Evolutionary conservation across 2,888 invertebrate species (phyloP), one percentile per base, ranked within the genome.

Genomic region (Eupithecia abbreviata): DNA sequence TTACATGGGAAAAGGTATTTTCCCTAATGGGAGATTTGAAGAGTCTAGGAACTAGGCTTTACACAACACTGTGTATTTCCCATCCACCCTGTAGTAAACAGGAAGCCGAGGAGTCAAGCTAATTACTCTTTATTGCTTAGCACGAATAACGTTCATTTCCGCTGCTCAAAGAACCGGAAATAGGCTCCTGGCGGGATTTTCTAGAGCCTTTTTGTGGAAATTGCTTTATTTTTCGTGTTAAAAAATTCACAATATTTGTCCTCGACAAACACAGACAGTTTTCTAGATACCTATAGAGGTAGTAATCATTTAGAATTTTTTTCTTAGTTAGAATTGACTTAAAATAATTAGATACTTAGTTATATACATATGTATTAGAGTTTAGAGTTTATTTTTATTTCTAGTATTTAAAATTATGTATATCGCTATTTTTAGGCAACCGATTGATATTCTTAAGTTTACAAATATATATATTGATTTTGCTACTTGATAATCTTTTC

Each of bases 71-170:
- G 18, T 12, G 4, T 30, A 30, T 30, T 62, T 42, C n/a, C 45
- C 45, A 43, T 43, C 13, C 74, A 43, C 55, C n/a, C 58, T 72
- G 30, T 43, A 68, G 77, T 77, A 77, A 81, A 80, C 82, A 81
- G 82, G 79, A 81, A 81, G 77, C 71, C 13, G 47, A 62, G 6
- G 76, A 79, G 67, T 73, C 67, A 72, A 71, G 58, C 67, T 82
- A 82, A 82, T 82, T 80, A 80, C 66, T 76, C 77, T 76, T 79
- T 79, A 81, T 80, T 79, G 79, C 78, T 77, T 66, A 79, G 79
- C 75, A 80, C 80, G 81, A 82, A 82, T 75, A 82, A 77, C 77
- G 62, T 62, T 73, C 45, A 51, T 74, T 76, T 82, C 82, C 81
- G 77, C 68, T 65, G 77, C 72, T 80, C 82, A 82, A 82, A 81